phyloP scores from a whole-genome alignment of 1,140 invertebrate species.

The Panagrolaimus sp. region DNA sequence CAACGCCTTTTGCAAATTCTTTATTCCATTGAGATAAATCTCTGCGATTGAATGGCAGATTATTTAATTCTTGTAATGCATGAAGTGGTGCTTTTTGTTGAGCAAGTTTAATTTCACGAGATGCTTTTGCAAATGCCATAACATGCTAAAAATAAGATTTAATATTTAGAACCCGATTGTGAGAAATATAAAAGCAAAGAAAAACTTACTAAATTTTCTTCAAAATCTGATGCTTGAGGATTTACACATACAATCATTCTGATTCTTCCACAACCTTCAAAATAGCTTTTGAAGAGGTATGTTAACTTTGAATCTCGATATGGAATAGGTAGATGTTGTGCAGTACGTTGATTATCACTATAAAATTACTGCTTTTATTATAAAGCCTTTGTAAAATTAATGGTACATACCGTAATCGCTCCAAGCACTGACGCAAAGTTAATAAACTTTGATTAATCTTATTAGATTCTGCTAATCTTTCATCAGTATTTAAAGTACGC shows the following conservation, averaged over 20 bases:
- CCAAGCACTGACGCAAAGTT: constrained; percentile 77
- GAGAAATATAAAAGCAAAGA: no score
- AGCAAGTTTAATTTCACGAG: constrained; percentile 79
- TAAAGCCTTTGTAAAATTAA: constrained; percentile 5
- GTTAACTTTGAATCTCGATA: constrained; percentile 92
- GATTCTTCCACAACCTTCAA: constrained; percentile 91
- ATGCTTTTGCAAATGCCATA: constrained; percentile 89
- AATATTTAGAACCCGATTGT: no score
- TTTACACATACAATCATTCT: constrained; percentile 95
- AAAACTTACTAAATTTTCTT: constrained; percentile 78
- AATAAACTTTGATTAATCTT: constrained; percentile 80
- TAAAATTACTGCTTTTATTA: not conserved
- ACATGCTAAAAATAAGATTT: constrained; percentile 69
- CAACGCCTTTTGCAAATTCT: constrained; percentile 30
- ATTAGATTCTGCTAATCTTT: constrained; percentile 71
- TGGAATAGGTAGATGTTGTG: constrained; percentile 67
- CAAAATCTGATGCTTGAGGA: constrained; percentile 80
- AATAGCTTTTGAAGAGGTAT: constrained; percentile 93
- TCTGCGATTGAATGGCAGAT: constrained; percentile 67
- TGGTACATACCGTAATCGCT: constrained; percentile 76
- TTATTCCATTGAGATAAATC: constrained; percentile 67
- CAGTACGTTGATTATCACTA: no score
- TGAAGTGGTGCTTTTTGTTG: constrained; percentile 15
- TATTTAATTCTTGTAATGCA: constrained; percentile 62
- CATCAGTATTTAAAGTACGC: constrained; percentile 73